A percentile compares a stretch with the other conserved stretches of the same genome.
These are phyloP conservation scores for Bombus waltoni DNA, from an alignment of 1,140 invertebrate genomes.

Conservation along the genomic window DNA sequence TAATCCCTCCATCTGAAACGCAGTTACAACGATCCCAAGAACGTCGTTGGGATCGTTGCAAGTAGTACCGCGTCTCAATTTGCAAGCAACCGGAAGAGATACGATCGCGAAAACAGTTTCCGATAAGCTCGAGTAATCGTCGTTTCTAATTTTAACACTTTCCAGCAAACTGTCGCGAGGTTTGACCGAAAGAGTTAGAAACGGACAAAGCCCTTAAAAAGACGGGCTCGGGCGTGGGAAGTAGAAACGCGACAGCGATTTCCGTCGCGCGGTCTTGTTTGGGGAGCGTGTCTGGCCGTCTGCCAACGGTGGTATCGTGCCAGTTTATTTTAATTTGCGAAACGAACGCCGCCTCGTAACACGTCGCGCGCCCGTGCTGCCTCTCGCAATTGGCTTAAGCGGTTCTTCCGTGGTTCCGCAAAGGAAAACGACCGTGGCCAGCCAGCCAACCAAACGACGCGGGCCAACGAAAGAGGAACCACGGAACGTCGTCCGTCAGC, in stretches of 20 bases:
- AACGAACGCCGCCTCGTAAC: slow-evolving; percentile 34
- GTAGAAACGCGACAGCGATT: slow-evolving; percentile 50
- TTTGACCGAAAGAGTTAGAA: too few relatives aligned
- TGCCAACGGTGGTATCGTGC: slow-evolving; percentile 40
- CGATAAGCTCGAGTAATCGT: too few relatives aligned
- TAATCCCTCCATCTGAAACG: too few relatives aligned
- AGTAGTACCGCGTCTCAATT: too few relatives aligned
- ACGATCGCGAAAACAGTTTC: too few relatives aligned
- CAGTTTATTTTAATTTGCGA: slow-evolving; percentile 60
- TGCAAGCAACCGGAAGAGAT: too few relatives aligned
- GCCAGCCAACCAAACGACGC: background rate
- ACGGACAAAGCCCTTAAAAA: background rate
- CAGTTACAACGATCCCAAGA: too few relatives aligned
- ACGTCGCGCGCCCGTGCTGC: slow-evolving; percentile 1
- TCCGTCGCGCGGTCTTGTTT: slow-evolving; percentile 36
- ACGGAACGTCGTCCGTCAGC: background rate
- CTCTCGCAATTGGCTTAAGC: slow-evolving; percentile 49
- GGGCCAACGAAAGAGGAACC: background rate
- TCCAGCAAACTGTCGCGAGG: too few relatives aligned
- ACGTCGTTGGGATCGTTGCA: too few relatives aligned
- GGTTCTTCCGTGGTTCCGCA: slow-evolving; percentile 45
- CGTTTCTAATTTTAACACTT: too few relatives aligned
- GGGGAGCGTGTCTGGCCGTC: slow-evolving; percentile 41
- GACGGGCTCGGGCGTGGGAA: slow-evolving; percentile 15
- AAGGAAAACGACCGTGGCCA: background rate